Percentiles rank a stretch among this genome's conserved stretches.
Evolutionary conservation across 2,797 vertebrate genomes (phyloP).

Genomic region (Heterohyrax brucei): DNA sequence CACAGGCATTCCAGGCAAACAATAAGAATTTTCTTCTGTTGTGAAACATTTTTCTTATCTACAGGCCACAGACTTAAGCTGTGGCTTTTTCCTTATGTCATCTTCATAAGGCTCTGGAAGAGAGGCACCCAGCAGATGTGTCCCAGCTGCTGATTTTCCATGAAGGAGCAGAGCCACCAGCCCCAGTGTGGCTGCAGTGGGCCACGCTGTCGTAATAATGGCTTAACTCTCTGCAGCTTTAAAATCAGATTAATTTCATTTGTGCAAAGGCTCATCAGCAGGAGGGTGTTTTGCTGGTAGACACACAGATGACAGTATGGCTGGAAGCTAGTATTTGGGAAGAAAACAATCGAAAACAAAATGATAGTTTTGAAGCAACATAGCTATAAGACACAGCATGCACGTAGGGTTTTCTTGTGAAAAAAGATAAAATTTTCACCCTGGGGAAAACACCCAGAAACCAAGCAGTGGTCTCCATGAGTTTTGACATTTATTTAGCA

Average conservation of each 20-base stretch:
- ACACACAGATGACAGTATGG: slow-evolving; percentile 59
- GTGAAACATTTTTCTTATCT: slow-evolving; percentile 52
- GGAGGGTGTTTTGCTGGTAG: slow-evolving; percentile 18
- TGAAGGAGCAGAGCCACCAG: not conserved
- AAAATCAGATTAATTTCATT: slow-evolving; percentile 55
- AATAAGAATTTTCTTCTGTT: slow-evolving; percentile 19
- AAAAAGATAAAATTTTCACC: slow-evolving; percentile 59
- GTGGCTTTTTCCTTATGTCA: not conserved
- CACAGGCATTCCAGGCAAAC: slow-evolving; percentile 53
- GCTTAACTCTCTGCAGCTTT: slow-evolving; percentile 18
- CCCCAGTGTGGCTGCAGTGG: not conserved
- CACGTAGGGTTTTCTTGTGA: slow-evolving; percentile 57
- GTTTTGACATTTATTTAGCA: slow-evolving; percentile 44
- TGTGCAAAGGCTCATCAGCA: not conserved
- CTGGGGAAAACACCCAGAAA: slow-evolving; percentile 26
- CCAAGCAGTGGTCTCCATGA: slow-evolving; percentile 1
- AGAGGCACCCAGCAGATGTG: not conserved
- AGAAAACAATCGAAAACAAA: slow-evolving; percentile 74
- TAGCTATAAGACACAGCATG: slow-evolving; percentile 63
- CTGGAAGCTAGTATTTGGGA: slow-evolving; percentile 62
- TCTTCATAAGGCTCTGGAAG: not conserved
- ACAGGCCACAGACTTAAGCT: slow-evolving; percentile 32
- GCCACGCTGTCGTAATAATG: accelerated
- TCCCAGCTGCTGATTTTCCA: not conserved
- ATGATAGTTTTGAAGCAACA: slow-evolving; percentile 60